Evolutionary conservation across 2,888 invertebrate species (phyloP).

Genomic region (Drosophila subquinaria): DNA sequence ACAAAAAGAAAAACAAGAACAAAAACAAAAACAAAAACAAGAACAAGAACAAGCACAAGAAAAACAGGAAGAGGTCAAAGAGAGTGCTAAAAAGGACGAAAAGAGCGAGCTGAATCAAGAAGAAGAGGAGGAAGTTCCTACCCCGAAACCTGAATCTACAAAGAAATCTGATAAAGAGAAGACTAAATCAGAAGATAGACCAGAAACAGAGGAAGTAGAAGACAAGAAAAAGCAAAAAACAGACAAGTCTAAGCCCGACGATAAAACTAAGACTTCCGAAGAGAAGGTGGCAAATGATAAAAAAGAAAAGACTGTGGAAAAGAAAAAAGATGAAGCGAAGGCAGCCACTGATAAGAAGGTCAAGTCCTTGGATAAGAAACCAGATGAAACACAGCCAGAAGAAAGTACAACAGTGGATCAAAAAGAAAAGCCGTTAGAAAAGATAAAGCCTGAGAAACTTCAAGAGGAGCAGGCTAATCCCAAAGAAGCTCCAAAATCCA

Average conservation of each 20-base stretch:
- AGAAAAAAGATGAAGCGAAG: background rate
- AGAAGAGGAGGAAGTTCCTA: background rate
- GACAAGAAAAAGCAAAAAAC: slow-evolving; percentile 8
- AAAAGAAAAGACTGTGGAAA: background rate
- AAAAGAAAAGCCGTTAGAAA: background rate
- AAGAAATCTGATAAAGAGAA: slow-evolving; percentile 41
- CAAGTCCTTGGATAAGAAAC: background rate
- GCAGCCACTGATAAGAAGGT: background rate
- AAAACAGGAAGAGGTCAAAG: slow-evolving; percentile 1
- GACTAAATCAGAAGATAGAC: slow-evolving; percentile 15
- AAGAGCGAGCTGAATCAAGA: background rate
- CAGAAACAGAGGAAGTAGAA: slow-evolving; percentile 4
- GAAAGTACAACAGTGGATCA: background rate
- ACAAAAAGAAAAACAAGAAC: no score
- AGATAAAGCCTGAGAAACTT: background rate
- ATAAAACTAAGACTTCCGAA: slow-evolving; percentile 58
- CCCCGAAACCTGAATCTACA: slow-evolving; percentile 9
- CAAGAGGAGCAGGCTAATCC: background rate
- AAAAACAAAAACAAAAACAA: no score
- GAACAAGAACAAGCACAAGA: background rate
- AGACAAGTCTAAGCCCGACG: slow-evolving; percentile 45
- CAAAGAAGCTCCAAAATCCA: background rate
- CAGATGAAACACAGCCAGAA: background rate
- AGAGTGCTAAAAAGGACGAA: background rate
- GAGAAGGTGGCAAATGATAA: slow-evolving; percentile 10